phyloP scores from a whole-genome alignment of 35 echinoderm and acorn worm species.

The Lytechinus variegatus region DNA sequence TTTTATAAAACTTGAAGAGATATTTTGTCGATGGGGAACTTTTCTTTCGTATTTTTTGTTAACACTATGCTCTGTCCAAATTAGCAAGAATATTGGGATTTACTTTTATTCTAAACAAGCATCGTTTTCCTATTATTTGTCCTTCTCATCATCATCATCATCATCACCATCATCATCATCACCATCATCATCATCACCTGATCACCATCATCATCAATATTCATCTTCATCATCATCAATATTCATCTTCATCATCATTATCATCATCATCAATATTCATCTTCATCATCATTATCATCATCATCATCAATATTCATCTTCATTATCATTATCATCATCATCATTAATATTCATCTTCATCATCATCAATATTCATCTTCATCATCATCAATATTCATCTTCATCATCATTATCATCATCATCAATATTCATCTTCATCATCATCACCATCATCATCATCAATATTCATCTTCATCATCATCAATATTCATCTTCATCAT shows the following conservation, averaged over 20 bases:
- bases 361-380: background rate
- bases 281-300: background rate
- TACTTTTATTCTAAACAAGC: no score
- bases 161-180: background rate
- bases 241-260: background rate
- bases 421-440: background rate
- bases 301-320: background rate
- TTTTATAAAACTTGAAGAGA: no score
- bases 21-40: no score
- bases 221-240: constrained; percentile 14
- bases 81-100: no score
- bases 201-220: constrained; percentile 14
- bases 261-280: background rate
- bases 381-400: background rate
- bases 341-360: no score
- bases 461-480: no score
- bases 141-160: background rate
- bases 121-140: no score
- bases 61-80: no score
- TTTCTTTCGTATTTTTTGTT: no score
- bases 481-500: no score
- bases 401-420: background rate
- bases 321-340: no score
- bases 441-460: constrained; percentile 7
- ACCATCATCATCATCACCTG: background rate